phyloP scores from a whole-genome alignment of 2,888 invertebrate genomes.

The Brassicogethes aeneus region DNA sequence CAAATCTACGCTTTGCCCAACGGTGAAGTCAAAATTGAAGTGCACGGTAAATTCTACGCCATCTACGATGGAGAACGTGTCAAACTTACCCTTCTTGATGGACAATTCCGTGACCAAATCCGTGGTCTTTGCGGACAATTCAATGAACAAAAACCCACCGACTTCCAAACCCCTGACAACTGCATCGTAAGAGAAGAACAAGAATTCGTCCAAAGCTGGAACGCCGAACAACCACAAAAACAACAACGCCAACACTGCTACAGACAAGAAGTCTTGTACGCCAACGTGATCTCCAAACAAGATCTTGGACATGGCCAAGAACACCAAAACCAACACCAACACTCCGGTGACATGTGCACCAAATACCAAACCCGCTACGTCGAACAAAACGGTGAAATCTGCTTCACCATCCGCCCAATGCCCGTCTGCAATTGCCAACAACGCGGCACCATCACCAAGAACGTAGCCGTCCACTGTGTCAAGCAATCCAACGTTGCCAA shows the following conservation, averaged over 20 bases:
- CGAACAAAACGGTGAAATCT: conserved; percentile 44
- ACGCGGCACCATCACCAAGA: conserved; percentile 32
- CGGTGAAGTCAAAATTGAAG: conserved; percentile 46
- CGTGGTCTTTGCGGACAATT: conserved; percentile 59
- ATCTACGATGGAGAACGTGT: conserved; percentile 51
- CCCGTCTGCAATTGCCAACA: conserved; percentile 46
- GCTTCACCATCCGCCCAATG: conserved; percentile 49
- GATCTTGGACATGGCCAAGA: conserved; percentile 31
- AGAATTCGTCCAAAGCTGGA: conserved; percentile 49
- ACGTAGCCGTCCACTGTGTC: conserved; percentile 39
- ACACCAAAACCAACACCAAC: conserved; percentile 17
- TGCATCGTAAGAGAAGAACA: conserved; percentile 44
- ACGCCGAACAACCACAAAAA: conserved; percentile 41
- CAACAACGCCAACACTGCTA: conserved; percentile 37
- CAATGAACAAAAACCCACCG: conserved; percentile 48
- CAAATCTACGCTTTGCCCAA: conserved; percentile 41
- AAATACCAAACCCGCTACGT: conserved; percentile 44
- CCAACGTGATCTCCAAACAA: conserved; percentile 37
- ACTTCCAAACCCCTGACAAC: conserved; percentile 50
- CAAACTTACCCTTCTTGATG: conserved; percentile 29
- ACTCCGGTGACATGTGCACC: conserved; percentile 25
- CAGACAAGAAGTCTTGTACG: conserved; percentile 22
- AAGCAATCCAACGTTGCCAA: conserved; percentile 18
- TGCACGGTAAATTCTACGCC: conserved; percentile 44
- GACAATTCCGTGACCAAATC: conserved; percentile 45